Evolutionary conservation across 92 coral and sea anemone genomes (phyloP).

Genomic region (Actinernus sp.): DNA sequence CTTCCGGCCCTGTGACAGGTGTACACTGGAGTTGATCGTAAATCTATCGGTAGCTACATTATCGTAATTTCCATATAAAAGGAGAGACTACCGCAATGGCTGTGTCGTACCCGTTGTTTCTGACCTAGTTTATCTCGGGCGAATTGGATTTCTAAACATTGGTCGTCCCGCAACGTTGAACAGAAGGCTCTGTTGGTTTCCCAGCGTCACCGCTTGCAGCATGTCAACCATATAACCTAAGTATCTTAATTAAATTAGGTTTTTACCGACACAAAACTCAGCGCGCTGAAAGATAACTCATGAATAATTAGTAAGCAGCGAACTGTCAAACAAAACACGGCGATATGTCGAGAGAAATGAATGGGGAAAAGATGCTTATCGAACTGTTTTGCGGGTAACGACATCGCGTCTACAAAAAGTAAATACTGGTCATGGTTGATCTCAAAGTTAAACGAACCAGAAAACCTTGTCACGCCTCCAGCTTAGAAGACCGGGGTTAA

Average conservation of each 20-base stretch:
- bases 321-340: background rate
- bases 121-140: constrained; percentile 5
- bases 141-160: constrained; percentile 23
- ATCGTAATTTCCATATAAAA: constrained; percentile 32
- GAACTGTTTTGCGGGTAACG: background rate
- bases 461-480: background rate
- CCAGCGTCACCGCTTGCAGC: background rate
- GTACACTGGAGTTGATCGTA: background rate
- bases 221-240: background rate
- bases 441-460: background rate
- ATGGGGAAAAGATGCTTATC: background rate
- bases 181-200: background rate
- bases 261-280: background rate
- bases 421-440: background rate
- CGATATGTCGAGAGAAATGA: background rate
- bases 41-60: constrained; percentile 1
- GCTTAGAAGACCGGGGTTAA: background rate
- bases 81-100: constrained; percentile 15
- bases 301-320: constrained; percentile 7
- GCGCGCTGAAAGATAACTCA: background rate
- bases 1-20: background rate
- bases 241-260: background rate
- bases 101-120: background rate
- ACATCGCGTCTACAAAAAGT: background rate
- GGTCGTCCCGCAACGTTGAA: constrained; percentile 5